Percentiles rank a stretch among this genome's conserved stretches.
Conservation (phyloP, 1,140 invertebrate species). For the Temnothorax longispinosus region DNA sequence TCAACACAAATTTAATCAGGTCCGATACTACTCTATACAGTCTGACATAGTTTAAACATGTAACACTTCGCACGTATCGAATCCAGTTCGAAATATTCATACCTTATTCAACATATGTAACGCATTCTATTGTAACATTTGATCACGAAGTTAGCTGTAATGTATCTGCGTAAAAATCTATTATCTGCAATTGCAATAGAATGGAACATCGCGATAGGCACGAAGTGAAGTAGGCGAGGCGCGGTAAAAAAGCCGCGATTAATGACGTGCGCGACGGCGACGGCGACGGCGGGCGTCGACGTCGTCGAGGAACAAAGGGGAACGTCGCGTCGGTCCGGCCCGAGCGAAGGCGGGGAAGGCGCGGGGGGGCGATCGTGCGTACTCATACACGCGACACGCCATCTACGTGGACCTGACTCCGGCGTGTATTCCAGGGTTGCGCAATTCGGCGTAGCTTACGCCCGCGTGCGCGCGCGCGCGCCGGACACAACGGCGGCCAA, state of each 20-base stretch:
- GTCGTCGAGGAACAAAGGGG: slow-evolving; percentile 62
- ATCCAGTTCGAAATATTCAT: neutral
- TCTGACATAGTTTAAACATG: neutral
- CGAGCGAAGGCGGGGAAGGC: slow-evolving; percentile 13
- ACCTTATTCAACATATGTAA: neutral
- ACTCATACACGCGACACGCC: slow-evolving; percentile 58
- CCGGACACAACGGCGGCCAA: slow-evolving; percentile 27
- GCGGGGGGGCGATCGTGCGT: slow-evolving; percentile 41
- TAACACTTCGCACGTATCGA: neutral
- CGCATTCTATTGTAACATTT: neutral
- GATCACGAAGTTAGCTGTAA: neutral
- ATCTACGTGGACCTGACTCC: slow-evolving; percentile 60
- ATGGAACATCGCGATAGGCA: neutral
- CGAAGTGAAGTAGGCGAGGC: neutral
- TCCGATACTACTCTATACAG: neutral
- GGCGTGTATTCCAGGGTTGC: slow-evolving; percentile 66
- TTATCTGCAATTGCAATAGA: neutral
- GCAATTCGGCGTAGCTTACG: slow-evolving; percentile 71
- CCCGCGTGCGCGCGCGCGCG: slow-evolving; percentile 41
- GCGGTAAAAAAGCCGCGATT: slow-evolving; percentile 14
- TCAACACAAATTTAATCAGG: neutral
- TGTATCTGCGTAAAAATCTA: neutral
- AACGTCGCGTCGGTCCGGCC: slow-evolving; percentile 38
- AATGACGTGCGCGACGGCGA: slow-evolving; percentile 20
- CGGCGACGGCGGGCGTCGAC: slow-evolving; percentile 5